Evolutionary conservation across 2,888 invertebrate species (phyloP), one percentile per base, ranked within the genome.

Genomic region (Harmothoe impar): DNA sequence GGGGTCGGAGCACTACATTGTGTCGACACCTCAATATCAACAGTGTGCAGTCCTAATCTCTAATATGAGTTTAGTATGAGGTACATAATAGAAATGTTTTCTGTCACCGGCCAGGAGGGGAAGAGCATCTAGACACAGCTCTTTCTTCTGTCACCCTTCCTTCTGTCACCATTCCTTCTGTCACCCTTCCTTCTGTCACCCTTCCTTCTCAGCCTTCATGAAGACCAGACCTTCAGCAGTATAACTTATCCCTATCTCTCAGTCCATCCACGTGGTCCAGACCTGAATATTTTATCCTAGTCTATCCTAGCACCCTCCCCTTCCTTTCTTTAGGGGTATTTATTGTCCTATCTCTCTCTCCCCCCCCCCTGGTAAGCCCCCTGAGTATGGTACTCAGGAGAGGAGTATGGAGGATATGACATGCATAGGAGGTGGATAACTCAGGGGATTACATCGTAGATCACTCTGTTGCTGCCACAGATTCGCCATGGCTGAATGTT

Each of bases 201-300:
- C n/a, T 15, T 20, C 62, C 62, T n/a, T n/a, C 62, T 5, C 17
- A 15, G 29, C 77, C 23, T 35, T 81, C 43, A 35, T 81, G 33
- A 81, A 33, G 81, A 81, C 25, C 35, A 12, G 3, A 3, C 43
- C 17, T 35, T 81, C 81, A 43, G 33, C 81, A 33, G 20, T 81
- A 81, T 81, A 81, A n/a, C n/a, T n/a, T n/a, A n/a, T n/a, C n/a
- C n/a, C n/a, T n/a, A 35, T 81, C 35, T 81, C 35, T 35, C 43
- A 7, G 29, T 7, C 72, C 25, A 1, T 17, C 25, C 43, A 5
- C 43, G 35, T 43, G 35, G 33, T 81, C 3, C 81, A 10, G 43
- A 43, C 15, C 35, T 81, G 81, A 15, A 81, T 81, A 33, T 81
- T 81, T 81, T 33, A 81, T 81, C 81, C 20, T 35, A 33, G 17